These are phyloP conservation scores for Graphium colonna DNA, from an alignment of 2,888 invertebrate genomes.

Conservation along the genomic window DNA sequence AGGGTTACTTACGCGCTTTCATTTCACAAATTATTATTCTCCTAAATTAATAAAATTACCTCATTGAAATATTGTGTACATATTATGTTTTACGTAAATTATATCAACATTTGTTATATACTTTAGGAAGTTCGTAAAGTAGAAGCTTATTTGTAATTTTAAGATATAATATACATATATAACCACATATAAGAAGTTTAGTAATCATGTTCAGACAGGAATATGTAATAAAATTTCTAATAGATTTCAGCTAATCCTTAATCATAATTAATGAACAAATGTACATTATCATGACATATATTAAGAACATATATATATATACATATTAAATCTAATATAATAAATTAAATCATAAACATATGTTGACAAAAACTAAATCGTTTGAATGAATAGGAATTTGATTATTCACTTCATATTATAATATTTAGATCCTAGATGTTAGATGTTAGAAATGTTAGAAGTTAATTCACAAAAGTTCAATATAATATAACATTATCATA, in stretches of 20 bases:
- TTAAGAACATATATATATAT: background rate
- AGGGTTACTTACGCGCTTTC: background rate
- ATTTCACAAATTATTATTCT: background rate
- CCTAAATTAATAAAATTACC: background rate
- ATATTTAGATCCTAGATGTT: background rate
- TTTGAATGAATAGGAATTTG: background rate
- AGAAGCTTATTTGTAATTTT: too few relatives aligned
- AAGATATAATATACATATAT: too few relatives aligned
- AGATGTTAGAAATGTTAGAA: background rate
- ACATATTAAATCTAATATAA: background rate
- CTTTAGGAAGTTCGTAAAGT: too few relatives aligned
- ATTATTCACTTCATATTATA: background rate
- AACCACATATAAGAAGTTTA: too few relatives aligned
- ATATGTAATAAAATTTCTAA: too few relatives aligned
- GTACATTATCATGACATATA: background rate
- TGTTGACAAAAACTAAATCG: background rate
- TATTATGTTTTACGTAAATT: too few relatives aligned
- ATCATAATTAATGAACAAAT: background rate
- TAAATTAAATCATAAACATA: background rate
- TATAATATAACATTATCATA: too few relatives aligned
- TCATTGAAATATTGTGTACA: slow-evolving; percentile 1
- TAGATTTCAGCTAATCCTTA: too few relatives aligned
- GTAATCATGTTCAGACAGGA: too few relatives aligned
- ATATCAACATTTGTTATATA: too few relatives aligned
- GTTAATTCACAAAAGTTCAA: too few relatives aligned